phyloP scores from a whole-genome alignment of 1,140 invertebrate genomes.

The Drosophila nannoptera region DNA sequence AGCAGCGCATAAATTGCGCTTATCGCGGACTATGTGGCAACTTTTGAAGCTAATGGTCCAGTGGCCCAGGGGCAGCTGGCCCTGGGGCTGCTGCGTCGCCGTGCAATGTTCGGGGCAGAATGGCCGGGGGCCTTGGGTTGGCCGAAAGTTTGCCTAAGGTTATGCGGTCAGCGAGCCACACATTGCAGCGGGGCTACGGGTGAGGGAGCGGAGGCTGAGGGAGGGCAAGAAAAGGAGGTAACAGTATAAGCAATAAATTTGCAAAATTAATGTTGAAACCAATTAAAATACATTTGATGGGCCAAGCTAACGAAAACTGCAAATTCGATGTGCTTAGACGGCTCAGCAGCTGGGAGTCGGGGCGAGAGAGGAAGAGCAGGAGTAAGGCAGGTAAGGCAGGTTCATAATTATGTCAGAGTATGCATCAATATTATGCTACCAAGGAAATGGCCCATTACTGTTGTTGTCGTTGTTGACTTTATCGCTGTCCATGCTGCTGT shows the following conservation, averaged over 20 bases:
- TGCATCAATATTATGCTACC: constrained; percentile 62
- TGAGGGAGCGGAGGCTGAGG: neutral
- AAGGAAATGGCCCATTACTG: constrained; percentile 25
- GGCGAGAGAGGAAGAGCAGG: neutral
- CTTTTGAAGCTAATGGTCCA: constrained; percentile 49
- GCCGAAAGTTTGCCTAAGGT: neutral
- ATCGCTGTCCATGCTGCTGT: neutral
- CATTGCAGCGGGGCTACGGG: constrained; percentile 38
- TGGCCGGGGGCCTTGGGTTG: neutral
- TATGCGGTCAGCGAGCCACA: constrained; percentile 17
- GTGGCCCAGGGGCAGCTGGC: neutral
- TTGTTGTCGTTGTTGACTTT: too few species aligned
- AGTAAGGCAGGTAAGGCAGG: neutral
- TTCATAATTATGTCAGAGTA: constrained; percentile 54
- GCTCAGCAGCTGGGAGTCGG: too few species aligned
- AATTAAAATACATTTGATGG: constrained; percentile 73
- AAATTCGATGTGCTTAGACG: neutral
- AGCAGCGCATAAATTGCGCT: constrained; percentile 54
- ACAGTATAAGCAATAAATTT: constrained; percentile 63
- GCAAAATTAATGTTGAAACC: constrained; percentile 75
- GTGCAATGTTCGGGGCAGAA: neutral
- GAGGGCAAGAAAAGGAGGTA: too few species aligned
- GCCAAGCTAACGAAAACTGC: too few species aligned
- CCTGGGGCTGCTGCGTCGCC: neutral
- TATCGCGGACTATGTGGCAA: constrained; percentile 41